Conservation (phyloP, 1,140 invertebrate species). For the Anadara kagoshimensis region DNA sequence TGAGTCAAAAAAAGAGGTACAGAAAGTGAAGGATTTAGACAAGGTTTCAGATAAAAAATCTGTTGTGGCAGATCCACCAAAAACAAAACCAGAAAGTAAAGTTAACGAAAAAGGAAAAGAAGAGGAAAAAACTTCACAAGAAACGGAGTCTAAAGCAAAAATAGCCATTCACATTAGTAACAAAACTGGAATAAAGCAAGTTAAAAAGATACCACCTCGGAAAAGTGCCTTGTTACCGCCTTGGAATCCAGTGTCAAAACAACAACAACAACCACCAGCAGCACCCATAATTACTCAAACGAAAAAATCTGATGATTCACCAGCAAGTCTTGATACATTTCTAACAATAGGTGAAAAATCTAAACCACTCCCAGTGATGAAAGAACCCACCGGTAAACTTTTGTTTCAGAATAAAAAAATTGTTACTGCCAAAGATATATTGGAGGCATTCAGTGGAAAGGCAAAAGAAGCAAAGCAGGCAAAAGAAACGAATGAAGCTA, state of each 20-base stretch:
- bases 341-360: constrained; percentile 44
- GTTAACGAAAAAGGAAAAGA: constrained; percentile 3
- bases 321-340: constrained; percentile 49
- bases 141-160: constrained; percentile 30
- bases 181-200: constrained; percentile 41
- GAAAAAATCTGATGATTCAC: constrained; percentile 17
- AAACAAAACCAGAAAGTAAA: constrained; percentile 1
- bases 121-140: constrained; percentile 15
- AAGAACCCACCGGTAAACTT: constrained; percentile 1
- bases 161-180: constrained; percentile 48
- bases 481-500: constrained; percentile 3
- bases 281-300: constrained; percentile 1
- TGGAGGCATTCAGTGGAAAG: constrained; percentile 31
- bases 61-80: not conserved
- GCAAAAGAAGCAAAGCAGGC: constrained; percentile 28
- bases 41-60: not conserved
- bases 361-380: constrained; percentile 38
- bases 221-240: constrained; percentile 52
- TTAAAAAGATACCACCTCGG: constrained; percentile 14
- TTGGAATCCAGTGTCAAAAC: constrained; percentile 56
- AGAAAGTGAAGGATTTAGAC: constrained; percentile 3
- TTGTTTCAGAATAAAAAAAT: constrained; percentile 29
- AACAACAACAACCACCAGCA: constrained; percentile 9
- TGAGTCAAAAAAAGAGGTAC: not conserved
- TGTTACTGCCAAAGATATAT: constrained; percentile 40